phyloP scores from a whole-genome alignment of 1,140 invertebrate species.

The Drosophila nannoptera region DNA sequence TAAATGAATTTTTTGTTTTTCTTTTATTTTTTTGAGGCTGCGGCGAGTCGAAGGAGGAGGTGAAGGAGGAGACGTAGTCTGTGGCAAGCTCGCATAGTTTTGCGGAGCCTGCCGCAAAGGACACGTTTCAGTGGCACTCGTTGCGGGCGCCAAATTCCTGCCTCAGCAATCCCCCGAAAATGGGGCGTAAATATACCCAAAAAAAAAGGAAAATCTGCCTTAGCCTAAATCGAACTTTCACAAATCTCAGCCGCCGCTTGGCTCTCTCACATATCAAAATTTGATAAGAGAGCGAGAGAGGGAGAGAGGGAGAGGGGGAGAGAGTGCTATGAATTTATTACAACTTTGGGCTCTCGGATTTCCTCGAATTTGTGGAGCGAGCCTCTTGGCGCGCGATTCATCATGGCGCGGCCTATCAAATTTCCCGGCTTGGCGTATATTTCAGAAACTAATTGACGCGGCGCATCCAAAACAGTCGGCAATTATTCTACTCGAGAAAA shows the following conservation, averaged over 20 bases:
- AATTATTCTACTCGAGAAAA: constrained; percentile 45
- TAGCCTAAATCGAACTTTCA: too few species aligned
- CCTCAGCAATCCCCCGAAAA: constrained; percentile 13
- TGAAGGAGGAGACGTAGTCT: neutral
- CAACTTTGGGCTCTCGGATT: neutral
- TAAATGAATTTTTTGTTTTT: constrained; percentile 66
- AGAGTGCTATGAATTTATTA: too few species aligned
- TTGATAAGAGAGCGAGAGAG: too few species aligned
- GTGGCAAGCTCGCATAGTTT: constrained; percentile 19
- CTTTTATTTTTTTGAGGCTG: constrained; percentile 4
- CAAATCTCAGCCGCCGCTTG: too few species aligned
- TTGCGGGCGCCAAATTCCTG: constrained; percentile 16
- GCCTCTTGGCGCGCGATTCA: neutral
- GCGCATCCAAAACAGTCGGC: constrained; percentile 29
- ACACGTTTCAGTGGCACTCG: constrained; percentile 47
- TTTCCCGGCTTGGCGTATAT: constrained; percentile 23
- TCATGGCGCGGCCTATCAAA: constrained; percentile 31
- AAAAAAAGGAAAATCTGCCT: too few species aligned
- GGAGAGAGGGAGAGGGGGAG: too few species aligned
- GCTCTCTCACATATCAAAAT: too few species aligned
- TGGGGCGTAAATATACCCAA: too few species aligned
- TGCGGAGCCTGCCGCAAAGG: constrained; percentile 33
- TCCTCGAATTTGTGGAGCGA: neutral
- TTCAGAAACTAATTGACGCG: constrained; percentile 38
- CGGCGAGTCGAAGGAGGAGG: neutral